Evolutionary conservation across 2,797 vertebrate genomes (phyloP), one percentile per base, ranked within the genome.

Genomic region (Lepilemur septentrionalis): DNA sequence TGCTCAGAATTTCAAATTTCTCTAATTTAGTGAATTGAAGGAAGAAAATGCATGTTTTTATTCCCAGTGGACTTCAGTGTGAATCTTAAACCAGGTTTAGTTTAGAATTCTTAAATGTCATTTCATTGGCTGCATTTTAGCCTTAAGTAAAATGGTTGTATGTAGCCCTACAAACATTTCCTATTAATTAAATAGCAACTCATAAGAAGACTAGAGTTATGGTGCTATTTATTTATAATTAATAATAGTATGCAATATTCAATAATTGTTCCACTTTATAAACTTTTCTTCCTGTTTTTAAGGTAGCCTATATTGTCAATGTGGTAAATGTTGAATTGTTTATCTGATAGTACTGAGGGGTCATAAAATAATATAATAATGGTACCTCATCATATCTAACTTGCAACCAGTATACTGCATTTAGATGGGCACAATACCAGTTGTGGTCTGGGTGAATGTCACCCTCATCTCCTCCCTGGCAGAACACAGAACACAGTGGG

Each of bases 31-130:
- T 85, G 73, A 91, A 67, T 4, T 87, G 59, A 92, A 89, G 65
- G 90, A 95, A 96, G 80, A 85, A 91, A 95, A 86, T 48, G 38
- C 30, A 90, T 96, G 78, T 88, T 97, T 97, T 78, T 22, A 70
- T 91, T 43, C 91, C 89, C 80, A 90, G 50, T 57, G 52, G 91
- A 86, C 69, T 94, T 94, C 70, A 79, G 0, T 69, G 70, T 97
- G 91, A 96, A 95, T 93, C 30, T 50, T 93, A 85, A 95, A 83
- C 13, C 35, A 17, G 38, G 38, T 67, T 95, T 65, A 23, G 48
- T 30, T 84, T 97, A 93, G 23, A 38, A 92, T 95, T 96, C 84
- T 92, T 48, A 81, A 63, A 73, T 88, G 38, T 38, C 57, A 57
- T 93, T 97, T 80, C 13, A 75, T 12, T 83, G 0, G 87, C 28